These are phyloP conservation scores for Bryconaethiops microstoma DNA, from an alignment of 2,797 vertebrate species.

Conservation along the genomic window DNA sequence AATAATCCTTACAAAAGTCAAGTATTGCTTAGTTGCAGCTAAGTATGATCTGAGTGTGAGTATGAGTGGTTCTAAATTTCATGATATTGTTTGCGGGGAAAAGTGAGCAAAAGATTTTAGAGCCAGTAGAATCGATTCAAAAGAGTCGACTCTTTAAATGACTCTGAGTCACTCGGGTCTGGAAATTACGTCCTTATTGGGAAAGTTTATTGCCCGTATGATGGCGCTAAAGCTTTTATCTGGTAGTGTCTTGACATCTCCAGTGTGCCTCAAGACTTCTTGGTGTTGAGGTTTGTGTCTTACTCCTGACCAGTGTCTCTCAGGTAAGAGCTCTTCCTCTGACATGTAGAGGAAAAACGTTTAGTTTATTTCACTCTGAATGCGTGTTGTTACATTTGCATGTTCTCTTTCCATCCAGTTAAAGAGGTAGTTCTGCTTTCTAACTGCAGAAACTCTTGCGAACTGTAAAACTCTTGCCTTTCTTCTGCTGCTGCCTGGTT, in stretches of 20 bases:
- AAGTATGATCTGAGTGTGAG: too few relatives aligned
- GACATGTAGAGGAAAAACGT: not conserved
- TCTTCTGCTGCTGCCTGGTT: not conserved
- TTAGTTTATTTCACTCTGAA: not conserved
- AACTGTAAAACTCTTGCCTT: not conserved
- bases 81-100: not conserved
- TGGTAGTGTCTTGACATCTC: not conserved
- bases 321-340: conserved; percentile 7
- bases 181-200: not conserved
- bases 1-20: too few relatives aligned
- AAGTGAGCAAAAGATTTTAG: not conserved
- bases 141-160: not conserved
- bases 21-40: too few relatives aligned
- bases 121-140: not conserved
- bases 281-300: not conserved
- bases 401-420: not conserved
- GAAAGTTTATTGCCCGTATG: not conserved
- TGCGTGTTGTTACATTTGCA: not conserved
- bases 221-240: not conserved
- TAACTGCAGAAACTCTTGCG: not conserved
- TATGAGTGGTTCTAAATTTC: not conserved
- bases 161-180: not conserved
- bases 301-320: not conserved
- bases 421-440: not conserved
- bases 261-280: not conserved